Evolutionary conservation across 2,797 vertebrate species (phyloP), one percentile per base, ranked within the genome.

Genomic region (Enteromius anoplus): DNA sequence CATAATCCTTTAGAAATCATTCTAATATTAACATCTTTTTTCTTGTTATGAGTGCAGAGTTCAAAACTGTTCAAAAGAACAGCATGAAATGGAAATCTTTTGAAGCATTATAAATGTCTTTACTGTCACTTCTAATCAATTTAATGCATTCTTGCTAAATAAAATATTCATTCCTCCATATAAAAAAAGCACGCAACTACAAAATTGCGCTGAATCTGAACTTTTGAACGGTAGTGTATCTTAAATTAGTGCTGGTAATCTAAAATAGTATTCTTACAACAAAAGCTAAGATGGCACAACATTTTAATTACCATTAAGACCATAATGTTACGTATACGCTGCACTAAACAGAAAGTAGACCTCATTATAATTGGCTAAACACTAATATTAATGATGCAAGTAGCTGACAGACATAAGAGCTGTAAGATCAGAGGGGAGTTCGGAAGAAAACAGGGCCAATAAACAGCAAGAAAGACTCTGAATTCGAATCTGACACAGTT

Each of bases 401-500:
- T 19, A 40, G 64, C n/a, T 53, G 65, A 69, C 81, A 68, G 60
- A n/a, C 65, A 8, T 37, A 64, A 51, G 58, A 65, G 47, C 62
- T 64, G 12, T 73, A 51, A 47, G 29, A 81, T 73, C 42, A 23
- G 19, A 75, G 15, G 51, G 70, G 17, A 42, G 47, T 62, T 37
- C 8, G 0, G 65, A 78, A 47, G 75, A 49, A 78, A 78, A 42
- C 73, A 26, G 73, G 26, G 66, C 60, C 8, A 29, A 78, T 69
- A 60, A 64, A 62, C 55, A 68, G 55, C 60, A 45, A 76, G 55
- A 83, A 64, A 77, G 32, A 64, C 53, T 77, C 68, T 66, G 45
- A 64, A 53, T 77, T 86, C 55, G 75, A 42, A 66, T 82, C 85
- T 90, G 88, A 90, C 84, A 86, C 75, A 80, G 83, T 89, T 89